phyloP scores from a whole-genome alignment of 2,113 vertebrate genomes.

The Sakesphorus luctuosus region DNA sequence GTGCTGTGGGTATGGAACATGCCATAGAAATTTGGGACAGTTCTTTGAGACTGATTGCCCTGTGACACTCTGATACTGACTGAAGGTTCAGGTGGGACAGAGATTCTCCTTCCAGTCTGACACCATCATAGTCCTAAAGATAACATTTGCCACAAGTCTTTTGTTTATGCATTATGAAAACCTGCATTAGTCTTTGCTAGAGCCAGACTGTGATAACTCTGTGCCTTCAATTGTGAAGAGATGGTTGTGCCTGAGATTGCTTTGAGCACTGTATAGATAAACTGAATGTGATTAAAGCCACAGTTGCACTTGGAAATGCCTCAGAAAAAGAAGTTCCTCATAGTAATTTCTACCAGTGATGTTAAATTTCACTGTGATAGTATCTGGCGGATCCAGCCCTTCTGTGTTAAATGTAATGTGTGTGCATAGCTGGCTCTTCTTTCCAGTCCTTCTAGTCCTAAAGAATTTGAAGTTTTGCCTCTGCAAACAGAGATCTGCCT shows the following conservation, averaged over 20 bases:
- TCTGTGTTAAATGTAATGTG: not conserved
- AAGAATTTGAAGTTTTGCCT: not conserved
- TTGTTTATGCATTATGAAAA: not conserved
- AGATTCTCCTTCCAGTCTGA: not conserved
- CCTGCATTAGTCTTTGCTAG: not conserved
- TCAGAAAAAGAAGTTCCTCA: not conserved
- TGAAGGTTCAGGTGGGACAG: not conserved
- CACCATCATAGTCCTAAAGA: not conserved
- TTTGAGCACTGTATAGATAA: not conserved
- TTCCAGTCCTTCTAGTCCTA: not conserved
- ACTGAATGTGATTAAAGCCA: not conserved
- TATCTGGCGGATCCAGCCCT: not conserved
- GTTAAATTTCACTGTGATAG: not conserved
- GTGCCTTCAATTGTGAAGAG: not conserved
- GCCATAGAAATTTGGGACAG: rapidly evolving
- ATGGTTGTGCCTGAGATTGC: not conserved
- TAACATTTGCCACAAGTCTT: not conserved
- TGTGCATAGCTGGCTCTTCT: not conserved
- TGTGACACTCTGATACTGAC: not conserved
- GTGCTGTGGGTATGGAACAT: not conserved
- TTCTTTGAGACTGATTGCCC: not conserved
- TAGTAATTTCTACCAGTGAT: not conserved
- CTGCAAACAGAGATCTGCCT: constrained; percentile 10
- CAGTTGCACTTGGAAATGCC: not conserved
- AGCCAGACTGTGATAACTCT: not conserved